Evolutionary conservation across 2,113 vertebrate species (phyloP).

Genomic region (Sebastes schlegelii): DNA sequence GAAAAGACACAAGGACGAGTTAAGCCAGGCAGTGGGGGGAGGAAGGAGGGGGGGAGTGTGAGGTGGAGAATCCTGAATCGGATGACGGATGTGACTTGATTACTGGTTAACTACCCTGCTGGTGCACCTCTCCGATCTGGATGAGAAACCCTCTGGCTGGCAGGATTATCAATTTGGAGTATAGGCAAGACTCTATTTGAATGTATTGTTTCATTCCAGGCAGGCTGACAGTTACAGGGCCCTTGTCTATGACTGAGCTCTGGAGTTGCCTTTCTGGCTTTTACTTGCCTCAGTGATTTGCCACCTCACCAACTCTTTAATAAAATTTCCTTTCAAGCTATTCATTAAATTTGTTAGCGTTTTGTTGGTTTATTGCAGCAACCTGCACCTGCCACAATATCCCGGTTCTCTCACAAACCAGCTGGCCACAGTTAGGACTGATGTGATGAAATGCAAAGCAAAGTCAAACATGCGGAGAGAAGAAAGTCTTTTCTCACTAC

Average conservation of each 20-base stretch:
- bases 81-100: conserved; percentile 80
- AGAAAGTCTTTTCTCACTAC: conserved; percentile 9
- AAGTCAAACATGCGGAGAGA: conserved; percentile 34
- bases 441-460: conserved; percentile 35
- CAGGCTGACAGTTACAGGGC: conserved; percentile 32
- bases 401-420: conserved; percentile 6
- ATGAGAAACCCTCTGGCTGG: conserved; percentile 58
- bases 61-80: conserved; percentile 70
- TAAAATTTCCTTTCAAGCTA: conserved; percentile 46
- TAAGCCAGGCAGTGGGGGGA: conserved; percentile 40
- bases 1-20: conserved; percentile 61
- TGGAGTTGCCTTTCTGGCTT: conserved; percentile 18
- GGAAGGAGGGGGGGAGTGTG: not conserved
- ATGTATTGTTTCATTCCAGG: conserved; percentile 64
- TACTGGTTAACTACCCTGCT: conserved; percentile 73
- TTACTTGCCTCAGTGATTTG: conserved; percentile 45
- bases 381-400: conserved; percentile 9
- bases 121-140: conserved; percentile 61
- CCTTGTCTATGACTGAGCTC: conserved; percentile 22
- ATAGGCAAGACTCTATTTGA: conserved; percentile 57
- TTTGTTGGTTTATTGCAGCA: conserved; percentile 25
- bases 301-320: conserved; percentile 38
- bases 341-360: conserved; percentile 32
- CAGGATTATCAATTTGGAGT: conserved; percentile 69
- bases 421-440: conserved; percentile 28